Conservation (phyloP, 2,113 vertebrate species). For the Mustela nigripes region DNA sequence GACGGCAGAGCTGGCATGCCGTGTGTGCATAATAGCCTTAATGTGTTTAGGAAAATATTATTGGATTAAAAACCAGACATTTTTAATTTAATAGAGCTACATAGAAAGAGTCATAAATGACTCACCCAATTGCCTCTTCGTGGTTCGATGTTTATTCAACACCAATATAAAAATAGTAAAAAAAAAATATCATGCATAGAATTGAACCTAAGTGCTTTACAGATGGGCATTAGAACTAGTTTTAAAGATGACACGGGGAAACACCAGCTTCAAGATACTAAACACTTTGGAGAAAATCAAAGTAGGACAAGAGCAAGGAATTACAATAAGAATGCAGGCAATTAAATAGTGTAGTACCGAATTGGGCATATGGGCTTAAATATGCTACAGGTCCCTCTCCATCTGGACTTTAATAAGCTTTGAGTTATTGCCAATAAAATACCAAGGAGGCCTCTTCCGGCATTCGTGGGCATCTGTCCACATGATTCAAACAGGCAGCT, state of each 20-base stretch:
- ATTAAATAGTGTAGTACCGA: slow-evolving; percentile 56
- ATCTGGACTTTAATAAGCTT: slow-evolving; percentile 83
- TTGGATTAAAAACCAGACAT: slow-evolving; percentile 17
- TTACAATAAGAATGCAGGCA: slow-evolving; percentile 35
- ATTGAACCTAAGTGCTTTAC: slow-evolving; percentile 62
- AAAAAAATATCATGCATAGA: slow-evolving; percentile 62
- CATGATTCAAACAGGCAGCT: slow-evolving; percentile 67
- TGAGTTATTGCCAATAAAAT: slow-evolving; percentile 82
- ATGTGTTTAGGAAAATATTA: slow-evolving; percentile 44
- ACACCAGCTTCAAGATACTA: not conserved
- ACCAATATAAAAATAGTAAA: slow-evolving; percentile 72
- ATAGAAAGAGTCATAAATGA: slow-evolving; percentile 65
- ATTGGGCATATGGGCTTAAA: slow-evolving; percentile 59
- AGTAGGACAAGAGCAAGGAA: slow-evolving; percentile 34
- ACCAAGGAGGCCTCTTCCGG: slow-evolving; percentile 73
- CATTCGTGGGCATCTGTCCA: slow-evolving; percentile 72
- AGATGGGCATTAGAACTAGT: not conserved
- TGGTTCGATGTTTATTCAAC: slow-evolving; percentile 60
- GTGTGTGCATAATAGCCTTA: slow-evolving; percentile 42
- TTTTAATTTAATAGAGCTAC: slow-evolving; percentile 69
- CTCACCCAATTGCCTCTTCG: slow-evolving; percentile 76
- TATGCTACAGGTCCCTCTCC: slow-evolving; percentile 67
- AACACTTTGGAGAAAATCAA: slow-evolving; percentile 62
- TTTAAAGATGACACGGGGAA: slow-evolving; percentile 55
- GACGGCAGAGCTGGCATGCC: not conserved